Conservation (phyloP, 2,797 vertebrate species). For the Helarctos malayanus region DNA sequence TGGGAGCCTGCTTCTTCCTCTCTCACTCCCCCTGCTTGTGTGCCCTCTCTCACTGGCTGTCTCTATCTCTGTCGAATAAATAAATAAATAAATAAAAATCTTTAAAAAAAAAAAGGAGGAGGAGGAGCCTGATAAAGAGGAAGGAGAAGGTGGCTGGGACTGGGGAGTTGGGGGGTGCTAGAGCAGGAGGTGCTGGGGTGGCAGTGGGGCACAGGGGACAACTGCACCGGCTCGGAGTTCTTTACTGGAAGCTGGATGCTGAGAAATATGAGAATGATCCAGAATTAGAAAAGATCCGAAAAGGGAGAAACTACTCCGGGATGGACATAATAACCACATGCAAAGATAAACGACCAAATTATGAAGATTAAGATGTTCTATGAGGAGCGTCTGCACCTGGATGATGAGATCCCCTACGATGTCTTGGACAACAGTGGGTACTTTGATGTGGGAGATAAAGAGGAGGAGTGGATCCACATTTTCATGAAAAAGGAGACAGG, state of each 20-base stretch:
- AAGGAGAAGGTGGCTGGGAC: accelerated
- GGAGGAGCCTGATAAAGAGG: neutral
- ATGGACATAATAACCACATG: neutral
- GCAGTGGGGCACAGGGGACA: neutral
- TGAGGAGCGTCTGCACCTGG: neutral
- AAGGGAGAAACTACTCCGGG: neutral
- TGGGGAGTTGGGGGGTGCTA: neutral
- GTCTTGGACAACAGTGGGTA: neutral
- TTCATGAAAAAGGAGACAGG: neutral
- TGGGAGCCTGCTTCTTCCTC: too few species aligned
- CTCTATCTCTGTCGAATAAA: too few species aligned
- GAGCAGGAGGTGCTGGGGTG: too few species aligned
- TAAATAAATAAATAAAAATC: too few species aligned
- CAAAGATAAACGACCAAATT: neutral
- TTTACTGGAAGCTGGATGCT: neutral
- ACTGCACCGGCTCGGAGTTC: neutral
- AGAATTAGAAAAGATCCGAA: neutral
- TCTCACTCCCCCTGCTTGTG: too few species aligned
- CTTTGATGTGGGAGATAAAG: neutral
- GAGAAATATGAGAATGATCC: neutral
- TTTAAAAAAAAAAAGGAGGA: too few species aligned
- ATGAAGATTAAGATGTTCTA: neutral
- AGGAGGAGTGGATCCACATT: neutral
- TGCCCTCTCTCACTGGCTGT: too few species aligned
- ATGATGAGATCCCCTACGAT: neutral